These are phyloP conservation scores for Lobophora halterata DNA, from an alignment of 2,888 invertebrate species.

Conservation along the genomic window DNA sequence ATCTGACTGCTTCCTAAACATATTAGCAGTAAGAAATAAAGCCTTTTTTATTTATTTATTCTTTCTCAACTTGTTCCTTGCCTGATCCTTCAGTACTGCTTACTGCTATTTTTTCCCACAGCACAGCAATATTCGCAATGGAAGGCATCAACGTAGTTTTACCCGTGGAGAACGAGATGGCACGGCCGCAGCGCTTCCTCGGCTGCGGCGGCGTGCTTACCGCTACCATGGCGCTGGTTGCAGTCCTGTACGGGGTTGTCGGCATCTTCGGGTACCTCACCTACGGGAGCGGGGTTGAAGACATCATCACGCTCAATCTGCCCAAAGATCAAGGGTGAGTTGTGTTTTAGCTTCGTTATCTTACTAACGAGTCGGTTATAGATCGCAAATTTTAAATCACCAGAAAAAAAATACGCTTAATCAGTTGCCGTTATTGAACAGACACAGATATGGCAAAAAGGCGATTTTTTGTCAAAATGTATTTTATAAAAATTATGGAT, in stretches of 20 bases:
- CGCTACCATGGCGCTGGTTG: constrained; percentile 90
- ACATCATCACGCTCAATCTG: constrained; percentile 92
- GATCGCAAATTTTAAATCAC: too few relatives aligned
- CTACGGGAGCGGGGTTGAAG: constrained; percentile 86
- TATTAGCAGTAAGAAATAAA: too few relatives aligned
- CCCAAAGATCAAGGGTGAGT: constrained; percentile 84
- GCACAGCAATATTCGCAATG: constrained; percentile 98
- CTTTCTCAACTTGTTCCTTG: too few relatives aligned
- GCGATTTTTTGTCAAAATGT: too few relatives aligned
- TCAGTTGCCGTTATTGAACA: too few relatives aligned
- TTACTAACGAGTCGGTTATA: background rate
- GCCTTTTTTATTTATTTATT: too few relatives aligned
- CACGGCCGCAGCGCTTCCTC: constrained; percentile 88
- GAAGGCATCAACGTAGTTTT: constrained; percentile 97
- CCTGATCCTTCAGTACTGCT: too few relatives aligned
- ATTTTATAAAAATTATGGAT: too few relatives aligned
- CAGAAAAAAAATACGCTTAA: too few relatives aligned
- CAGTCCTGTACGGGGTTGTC: constrained; percentile 87
- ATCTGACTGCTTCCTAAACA: too few relatives aligned
- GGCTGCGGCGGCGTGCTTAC: constrained; percentile 92
- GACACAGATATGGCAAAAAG: too few relatives aligned
- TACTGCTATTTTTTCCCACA: constrained; percentile 35
- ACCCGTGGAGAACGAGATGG: constrained; percentile 96
- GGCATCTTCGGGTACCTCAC: constrained; percentile 94
- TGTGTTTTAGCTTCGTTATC: background rate